A percentile compares a stretch with the other conserved stretches of the same genome.
phyloP scores from a whole-genome alignment of 2,888 invertebrate genomes.

The Lissocephala sabroskyi region DNA sequence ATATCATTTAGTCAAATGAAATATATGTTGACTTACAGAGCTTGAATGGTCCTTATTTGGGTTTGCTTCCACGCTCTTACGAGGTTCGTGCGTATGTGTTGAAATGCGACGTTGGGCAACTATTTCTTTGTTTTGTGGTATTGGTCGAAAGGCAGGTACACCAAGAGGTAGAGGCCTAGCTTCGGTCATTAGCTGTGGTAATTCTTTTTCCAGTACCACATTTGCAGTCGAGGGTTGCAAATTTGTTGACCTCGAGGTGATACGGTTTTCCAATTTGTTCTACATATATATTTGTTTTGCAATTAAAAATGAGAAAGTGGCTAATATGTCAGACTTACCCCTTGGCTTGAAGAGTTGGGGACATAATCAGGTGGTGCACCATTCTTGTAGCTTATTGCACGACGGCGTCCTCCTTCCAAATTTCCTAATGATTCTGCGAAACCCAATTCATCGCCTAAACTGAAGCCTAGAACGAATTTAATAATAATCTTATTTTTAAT shows the following conservation, averaged over 20 bases:
- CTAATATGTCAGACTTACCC: constrained; percentile 27
- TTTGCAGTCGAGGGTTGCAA: constrained; percentile 18
- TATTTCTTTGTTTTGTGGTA: constrained; percentile 83
- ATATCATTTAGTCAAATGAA: too few relatives aligned
- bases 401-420: constrained; percentile 80
- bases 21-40: too few relatives aligned
- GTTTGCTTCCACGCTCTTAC: too few relatives aligned
- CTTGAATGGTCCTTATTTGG: too few relatives aligned
- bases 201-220: constrained; percentile 38
- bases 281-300: neutral
- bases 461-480: constrained; percentile 78
- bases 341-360: too few relatives aligned
- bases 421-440: constrained; percentile 88
- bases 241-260: constrained; percentile 61
- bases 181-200: constrained; percentile 72
- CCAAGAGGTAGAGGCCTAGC: constrained; percentile 76
- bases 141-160: constrained; percentile 85
- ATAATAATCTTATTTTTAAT: constrained; percentile 8
- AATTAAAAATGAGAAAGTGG: neutral
- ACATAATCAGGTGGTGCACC: constrained; percentile 73
- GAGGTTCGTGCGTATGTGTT: constrained; percentile 58
- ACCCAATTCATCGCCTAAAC: constrained; percentile 88
- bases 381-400: constrained; percentile 77
- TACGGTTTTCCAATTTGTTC: constrained; percentile 49
- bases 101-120: constrained; percentile 60